Percentiles rank a stretch among this genome's conserved stretches.
Evolutionary conservation across 2,113 vertebrate genomes (phyloP).

Genomic region (Microtus montanus): DNA sequence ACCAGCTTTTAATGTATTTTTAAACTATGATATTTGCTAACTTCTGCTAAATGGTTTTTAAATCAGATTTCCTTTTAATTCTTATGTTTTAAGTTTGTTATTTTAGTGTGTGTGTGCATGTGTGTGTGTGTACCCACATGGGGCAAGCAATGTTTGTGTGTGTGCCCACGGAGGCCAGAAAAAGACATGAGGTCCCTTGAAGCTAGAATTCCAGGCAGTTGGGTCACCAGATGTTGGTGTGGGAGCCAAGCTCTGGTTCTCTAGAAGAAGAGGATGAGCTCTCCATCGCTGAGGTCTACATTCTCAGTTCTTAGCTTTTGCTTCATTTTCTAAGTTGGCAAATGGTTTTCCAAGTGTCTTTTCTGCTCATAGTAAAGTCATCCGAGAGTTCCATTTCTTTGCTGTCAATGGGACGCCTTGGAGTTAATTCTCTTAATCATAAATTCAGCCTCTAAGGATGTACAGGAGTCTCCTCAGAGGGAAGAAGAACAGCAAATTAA

Average conservation of each 20-base stretch:
- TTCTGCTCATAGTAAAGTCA: not conserved
- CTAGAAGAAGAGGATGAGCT: not conserved
- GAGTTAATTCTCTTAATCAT: not conserved
- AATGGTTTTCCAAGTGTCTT: not conserved
- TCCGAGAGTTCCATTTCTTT: not conserved
- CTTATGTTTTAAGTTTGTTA: not conserved
- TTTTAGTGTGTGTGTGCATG: not conserved
- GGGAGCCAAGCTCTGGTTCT: too few relatives aligned
- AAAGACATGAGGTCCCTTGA: not conserved
- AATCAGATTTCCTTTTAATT: not conserved
- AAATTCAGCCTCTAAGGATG: not conserved
- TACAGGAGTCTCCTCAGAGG: not conserved
- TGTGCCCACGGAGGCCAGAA: not conserved
- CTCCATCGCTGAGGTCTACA: too few relatives aligned
- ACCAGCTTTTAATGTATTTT: conserved; percentile 28
- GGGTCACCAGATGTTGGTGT: too few relatives aligned
- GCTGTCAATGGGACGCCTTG: not conserved
- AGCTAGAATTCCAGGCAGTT: not conserved
- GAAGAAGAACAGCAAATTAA: not conserved
- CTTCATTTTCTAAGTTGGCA: not conserved
- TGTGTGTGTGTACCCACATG: not conserved
- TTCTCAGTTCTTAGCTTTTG: not conserved
- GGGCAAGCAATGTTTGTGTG: not conserved
- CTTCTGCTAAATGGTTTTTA: conserved; percentile 1
- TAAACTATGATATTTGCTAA: not conserved